These are phyloP conservation scores for Xenentodon cancila DNA, from an alignment of 2,797 vertebrate species.

Conservation along the genomic window DNA sequence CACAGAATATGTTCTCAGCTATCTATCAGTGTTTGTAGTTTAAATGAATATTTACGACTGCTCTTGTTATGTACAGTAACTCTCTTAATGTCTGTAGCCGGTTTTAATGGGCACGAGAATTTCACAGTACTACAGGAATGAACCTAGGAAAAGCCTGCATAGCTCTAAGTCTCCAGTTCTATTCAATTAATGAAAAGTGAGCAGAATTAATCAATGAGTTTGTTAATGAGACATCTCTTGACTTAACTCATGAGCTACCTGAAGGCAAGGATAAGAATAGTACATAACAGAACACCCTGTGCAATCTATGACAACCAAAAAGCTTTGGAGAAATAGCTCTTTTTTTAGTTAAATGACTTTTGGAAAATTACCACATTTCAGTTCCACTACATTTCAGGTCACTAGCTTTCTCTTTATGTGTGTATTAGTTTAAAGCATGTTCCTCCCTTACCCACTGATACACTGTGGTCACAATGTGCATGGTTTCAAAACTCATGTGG, in stretches of 20 bases:
- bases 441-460: constrained; percentile 34
- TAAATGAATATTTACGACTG: constrained; percentile 55
- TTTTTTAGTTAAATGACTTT: constrained; percentile 74
- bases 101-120: constrained; percentile 48
- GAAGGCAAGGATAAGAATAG: constrained; percentile 80
- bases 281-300: constrained; percentile 67
- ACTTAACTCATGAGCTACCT: constrained; percentile 78
- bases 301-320: constrained; percentile 64
- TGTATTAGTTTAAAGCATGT: constrained; percentile 38
- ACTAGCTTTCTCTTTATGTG: constrained; percentile 41
- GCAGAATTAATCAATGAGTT: constrained; percentile 70
- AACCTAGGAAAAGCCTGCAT: constrained; percentile 37
- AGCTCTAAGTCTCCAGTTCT: constrained; percentile 39
- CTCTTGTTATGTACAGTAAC: constrained; percentile 43
- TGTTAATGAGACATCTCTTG: constrained; percentile 79
- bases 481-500: constrained; percentile 34
- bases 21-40: constrained; percentile 50
- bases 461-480: constrained; percentile 33
- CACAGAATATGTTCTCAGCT: background rate
- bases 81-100: constrained; percentile 43
- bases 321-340: constrained; percentile 69
- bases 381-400: constrained; percentile 59
- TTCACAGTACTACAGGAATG: constrained; percentile 29
- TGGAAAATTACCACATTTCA: constrained; percentile 68
- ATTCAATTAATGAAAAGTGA: constrained; percentile 68